Base-by-base conservation (phyloP, 2,888 invertebrate genomes). In the Rhingia campestris region DNA sequence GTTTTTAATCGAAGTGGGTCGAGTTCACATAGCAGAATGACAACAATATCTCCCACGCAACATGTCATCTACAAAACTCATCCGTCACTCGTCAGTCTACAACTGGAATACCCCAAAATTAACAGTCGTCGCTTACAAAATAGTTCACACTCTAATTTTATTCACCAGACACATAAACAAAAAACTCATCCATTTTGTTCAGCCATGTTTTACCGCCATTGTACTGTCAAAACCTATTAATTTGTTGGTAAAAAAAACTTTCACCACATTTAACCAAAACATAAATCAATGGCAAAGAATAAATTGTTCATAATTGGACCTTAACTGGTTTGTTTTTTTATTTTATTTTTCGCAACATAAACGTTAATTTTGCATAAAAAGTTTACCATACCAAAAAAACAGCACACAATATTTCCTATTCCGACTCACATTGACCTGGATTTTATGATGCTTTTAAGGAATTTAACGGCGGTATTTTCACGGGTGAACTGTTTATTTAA, bases 381-480 rank as follows among this genome's bases (percentile, higher is more conserved):
- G 22, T 47, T 4, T 6, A 9, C 9, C 22, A 10, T 3, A 30
- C 9, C 22, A 49, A 30, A 5, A 30, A 30, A 49, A 6, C 12
- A 12, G 12, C 6, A 12, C 37, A n/a, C 51, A 39, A 56, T 37
- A 49, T 63, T 80, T 74, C 61, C 56, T 63, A 66, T 76, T 66
- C 39, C 32, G n/a, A 54, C 45, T 77, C 47, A 39, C 77, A 81
- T 81, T 77, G 81, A 77, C 81, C 77, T 49, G 77, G 47, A 72
- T 81, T 70, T 64, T 4, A 33, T 59, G 81, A 72, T 81, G 76
- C 39, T 66, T 66, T 70, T 35, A 72, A 81, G 54, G 66, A 81
- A 81, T 77, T 74, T 7, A 14, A n/a, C n/a, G 12, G 32, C n/a
- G 33, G 1, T 4, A 12, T 53, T 67, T 77, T 67, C 70, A 81